Base-by-base conservation (phyloP, 92 coral and sea anemone genomes). In the Metridium senile region DNA sequence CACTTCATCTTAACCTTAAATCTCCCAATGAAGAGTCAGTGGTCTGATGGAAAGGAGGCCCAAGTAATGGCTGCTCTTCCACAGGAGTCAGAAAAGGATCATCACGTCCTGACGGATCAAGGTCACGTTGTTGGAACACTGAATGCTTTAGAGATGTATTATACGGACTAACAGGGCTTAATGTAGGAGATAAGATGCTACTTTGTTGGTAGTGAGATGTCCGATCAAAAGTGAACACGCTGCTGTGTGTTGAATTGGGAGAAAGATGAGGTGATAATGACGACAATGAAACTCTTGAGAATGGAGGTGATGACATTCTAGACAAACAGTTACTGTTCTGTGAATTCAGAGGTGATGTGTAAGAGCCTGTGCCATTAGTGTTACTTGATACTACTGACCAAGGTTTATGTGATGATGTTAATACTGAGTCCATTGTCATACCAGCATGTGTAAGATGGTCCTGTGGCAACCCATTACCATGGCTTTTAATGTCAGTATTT, bases 231-330 rank as follows among this genome's bases (percentile, higher is more conserved):
- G 90, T 93, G 76, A 95, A 95, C 9, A 93, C 91, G 59, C 82
- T 92, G 23, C 93, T 92, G 17, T 87, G 81, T 0, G 97, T 30
- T 2, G 97, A 78, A 64, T 93, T 90, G 18, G 92, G 99, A 1
- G 99, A 91, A 35, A 95, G 89, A 82, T 87, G 95, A 11, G 99
- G 99, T n/a, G 98, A 91, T 26, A 93, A 22, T 22, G 78, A 73
- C 8, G 78, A 58, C 25, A 73, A 70, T 11, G 98, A 91, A 1
- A 96, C 71, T 26, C 93, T 97, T 0, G 97, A 95, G 58, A 95
- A 95, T 0, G 97, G 93, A 25, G 93, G 91, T 26, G 97, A 89
- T 26, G 87, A 87, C 51, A 94, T 74, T 82, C 97, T 81, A 33
- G 93, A 82, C 59, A 81, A 57, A 67, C 88, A 82, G 47, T 87